Percentiles rank a stretch among this genome's conserved stretches.
Evolutionary conservation across 2,113 vertebrate species (phyloP).

Genomic region (Otocyon megalotis): DNA sequence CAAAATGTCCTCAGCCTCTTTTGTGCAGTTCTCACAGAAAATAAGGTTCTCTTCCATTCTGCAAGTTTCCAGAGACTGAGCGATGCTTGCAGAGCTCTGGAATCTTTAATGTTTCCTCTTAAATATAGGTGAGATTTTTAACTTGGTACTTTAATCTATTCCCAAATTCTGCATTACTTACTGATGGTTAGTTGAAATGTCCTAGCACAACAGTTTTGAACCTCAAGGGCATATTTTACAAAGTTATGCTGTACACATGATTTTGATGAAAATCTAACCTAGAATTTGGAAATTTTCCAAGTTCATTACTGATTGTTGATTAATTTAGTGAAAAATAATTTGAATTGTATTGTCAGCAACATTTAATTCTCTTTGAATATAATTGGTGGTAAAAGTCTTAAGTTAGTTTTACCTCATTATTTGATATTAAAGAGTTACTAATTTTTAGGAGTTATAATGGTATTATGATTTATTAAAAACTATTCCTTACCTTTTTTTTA

Average conservation of each 20-base stretch:
- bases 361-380: constrained; percentile 66
- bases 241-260: not conserved
- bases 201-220: constrained; percentile 19
- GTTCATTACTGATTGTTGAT: constrained; percentile 24
- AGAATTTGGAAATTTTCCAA: constrained; percentile 66
- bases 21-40: constrained; percentile 98
- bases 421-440: constrained; percentile 48
- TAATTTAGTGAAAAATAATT: constrained; percentile 62
- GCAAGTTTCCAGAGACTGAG: constrained; percentile 98
- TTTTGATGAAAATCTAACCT: constrained; percentile 66
- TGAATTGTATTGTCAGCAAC: constrained; percentile 45
- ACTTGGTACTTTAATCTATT: constrained; percentile 46
- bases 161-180: not conserved
- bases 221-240: constrained; percentile 17
- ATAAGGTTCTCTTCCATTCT: constrained; percentile 99
- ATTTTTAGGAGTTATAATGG: constrained; percentile 15
- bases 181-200: not conserved
- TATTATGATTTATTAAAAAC: constrained; percentile 48
- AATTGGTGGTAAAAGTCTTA: constrained; percentile 46
- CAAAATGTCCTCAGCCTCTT: constrained; percentile 98
- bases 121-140: constrained; percentile 94
- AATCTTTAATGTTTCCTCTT: constrained; percentile 98
- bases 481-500: constrained; percentile 13
- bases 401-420: not conserved
- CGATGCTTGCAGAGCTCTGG: constrained; percentile 96